Conservation (phyloP, 2,888 invertebrate species). For the Rambutsinella grinnellia region DNA sequence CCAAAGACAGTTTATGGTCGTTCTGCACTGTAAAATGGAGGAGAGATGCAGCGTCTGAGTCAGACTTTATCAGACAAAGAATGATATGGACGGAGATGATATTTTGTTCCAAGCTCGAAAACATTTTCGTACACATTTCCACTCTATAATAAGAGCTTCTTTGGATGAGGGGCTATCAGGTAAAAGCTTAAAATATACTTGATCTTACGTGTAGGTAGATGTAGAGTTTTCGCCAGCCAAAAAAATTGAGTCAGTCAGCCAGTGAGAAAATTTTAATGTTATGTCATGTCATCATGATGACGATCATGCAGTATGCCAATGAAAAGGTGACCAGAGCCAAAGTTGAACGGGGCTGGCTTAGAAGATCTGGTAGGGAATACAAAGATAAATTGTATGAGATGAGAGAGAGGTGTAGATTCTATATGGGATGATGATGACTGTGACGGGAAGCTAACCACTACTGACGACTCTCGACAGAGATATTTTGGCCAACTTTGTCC, state of each 20-base stretch:
- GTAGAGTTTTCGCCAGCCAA: not conserved
- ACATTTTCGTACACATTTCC: too few species aligned
- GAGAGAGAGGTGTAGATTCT: not conserved
- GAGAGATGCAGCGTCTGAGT: not conserved
- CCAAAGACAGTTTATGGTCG: not conserved
- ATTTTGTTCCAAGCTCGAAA: too few species aligned
- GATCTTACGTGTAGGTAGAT: slow-evolving; percentile 8
- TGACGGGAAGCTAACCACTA: slow-evolving; percentile 37
- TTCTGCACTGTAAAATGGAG: not conserved
- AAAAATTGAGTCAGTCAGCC: slow-evolving; percentile 1
- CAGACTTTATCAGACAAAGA: too few species aligned
- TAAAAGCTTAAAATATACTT: slow-evolving; percentile 12
- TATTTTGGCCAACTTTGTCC: slow-evolving; percentile 58
- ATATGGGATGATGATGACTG: not conserved
- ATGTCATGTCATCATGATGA: slow-evolving; percentile 1
- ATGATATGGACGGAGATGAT: too few species aligned
- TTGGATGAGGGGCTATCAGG: slow-evolving; percentile 38
- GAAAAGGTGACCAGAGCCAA: slow-evolving; percentile 26
- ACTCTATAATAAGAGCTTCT: too few species aligned
- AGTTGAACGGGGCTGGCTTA: slow-evolving; percentile 6
- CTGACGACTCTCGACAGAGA: slow-evolving; percentile 31
- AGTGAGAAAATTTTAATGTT: slow-evolving; percentile 1
- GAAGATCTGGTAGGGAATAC: not conserved
- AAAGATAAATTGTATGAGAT: slow-evolving; percentile 3
- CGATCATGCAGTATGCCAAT: slow-evolving; percentile 10